Percentiles rank a stretch among this genome's conserved stretches.
Conservation (phyloP, 2,113 vertebrate genomes). For the Plecotus auritus region DNA sequence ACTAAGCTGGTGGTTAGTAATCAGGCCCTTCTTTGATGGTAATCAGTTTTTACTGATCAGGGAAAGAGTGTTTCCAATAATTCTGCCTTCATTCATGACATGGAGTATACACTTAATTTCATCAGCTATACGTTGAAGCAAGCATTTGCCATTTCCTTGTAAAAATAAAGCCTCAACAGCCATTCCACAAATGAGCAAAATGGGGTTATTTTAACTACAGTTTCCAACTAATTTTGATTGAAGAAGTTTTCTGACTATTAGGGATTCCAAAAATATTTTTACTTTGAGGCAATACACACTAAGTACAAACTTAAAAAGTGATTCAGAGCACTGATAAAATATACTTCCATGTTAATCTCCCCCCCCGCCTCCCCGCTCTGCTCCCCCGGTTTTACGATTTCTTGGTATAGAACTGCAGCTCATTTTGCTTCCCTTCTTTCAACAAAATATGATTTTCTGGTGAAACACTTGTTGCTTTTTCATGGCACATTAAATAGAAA, state of each 20-base stretch:
- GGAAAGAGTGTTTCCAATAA: constrained; percentile 69
- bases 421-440: constrained; percentile 27
- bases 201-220: constrained; percentile 29
- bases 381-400: not conserved
- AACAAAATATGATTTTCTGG: constrained; percentile 36
- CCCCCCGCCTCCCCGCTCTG: too few relatives aligned
- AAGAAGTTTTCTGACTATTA: constrained; percentile 49
- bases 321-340: not conserved
- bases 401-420: not conserved
- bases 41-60: constrained; percentile 73
- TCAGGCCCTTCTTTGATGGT: constrained; percentile 70
- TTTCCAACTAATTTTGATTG: constrained; percentile 43
- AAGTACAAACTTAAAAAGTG: not conserved
- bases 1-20: constrained; percentile 66
- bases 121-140: constrained; percentile 34
- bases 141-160: constrained; percentile 51
- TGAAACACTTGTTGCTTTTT: constrained; percentile 52
- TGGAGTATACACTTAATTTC: constrained; percentile 58
- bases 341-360: not conserved
- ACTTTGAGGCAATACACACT: not conserved
- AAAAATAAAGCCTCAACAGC: constrained; percentile 49
- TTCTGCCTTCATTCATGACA: constrained; percentile 62
- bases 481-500: constrained; percentile 31
- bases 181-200: constrained; percentile 38
- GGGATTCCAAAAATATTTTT: constrained; percentile 53